Percentiles rank a stretch among this genome's conserved stretches.
Conservation (phyloP, 2,113 vertebrate genomes). For the Tinamus guttatus region DNA sequence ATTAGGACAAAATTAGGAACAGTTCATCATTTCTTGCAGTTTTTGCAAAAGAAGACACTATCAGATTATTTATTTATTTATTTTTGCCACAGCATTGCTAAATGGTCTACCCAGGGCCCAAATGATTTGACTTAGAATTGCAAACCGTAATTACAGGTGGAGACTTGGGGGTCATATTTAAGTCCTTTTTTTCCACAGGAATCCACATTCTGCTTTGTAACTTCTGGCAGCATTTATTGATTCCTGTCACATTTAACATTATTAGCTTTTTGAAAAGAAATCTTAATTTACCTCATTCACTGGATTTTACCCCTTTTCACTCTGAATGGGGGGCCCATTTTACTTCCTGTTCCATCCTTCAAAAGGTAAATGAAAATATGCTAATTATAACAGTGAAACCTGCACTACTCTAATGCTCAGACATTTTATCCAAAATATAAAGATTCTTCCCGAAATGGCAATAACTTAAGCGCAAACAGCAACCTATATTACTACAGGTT, state of each 20-base stretch:
- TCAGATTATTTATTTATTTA: neutral
- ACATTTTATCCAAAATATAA: neutral
- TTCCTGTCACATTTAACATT: neutral
- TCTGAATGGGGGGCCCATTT: neutral
- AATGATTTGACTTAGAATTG: neutral
- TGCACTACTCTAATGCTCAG: neutral
- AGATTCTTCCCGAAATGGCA: neutral
- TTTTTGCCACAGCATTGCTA: neutral
- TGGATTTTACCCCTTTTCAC: neutral
- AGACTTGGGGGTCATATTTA: neutral
- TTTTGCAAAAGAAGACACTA: neutral
- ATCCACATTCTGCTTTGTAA: neutral
- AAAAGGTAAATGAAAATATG: neutral
- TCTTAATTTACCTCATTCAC: neutral
- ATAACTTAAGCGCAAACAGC: neutral
- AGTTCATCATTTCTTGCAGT: neutral
- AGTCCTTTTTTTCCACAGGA: neutral
- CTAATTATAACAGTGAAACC: neutral
- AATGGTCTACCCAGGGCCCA: accelerated
- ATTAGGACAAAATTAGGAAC: neutral
- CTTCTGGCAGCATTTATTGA: accelerated
- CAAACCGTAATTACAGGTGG: neutral
- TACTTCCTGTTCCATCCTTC: neutral
- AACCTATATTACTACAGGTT: neutral
- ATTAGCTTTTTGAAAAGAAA: neutral